phyloP scores from a whole-genome alignment of 2,113 vertebrate species.

The Piprites chloris region DNA sequence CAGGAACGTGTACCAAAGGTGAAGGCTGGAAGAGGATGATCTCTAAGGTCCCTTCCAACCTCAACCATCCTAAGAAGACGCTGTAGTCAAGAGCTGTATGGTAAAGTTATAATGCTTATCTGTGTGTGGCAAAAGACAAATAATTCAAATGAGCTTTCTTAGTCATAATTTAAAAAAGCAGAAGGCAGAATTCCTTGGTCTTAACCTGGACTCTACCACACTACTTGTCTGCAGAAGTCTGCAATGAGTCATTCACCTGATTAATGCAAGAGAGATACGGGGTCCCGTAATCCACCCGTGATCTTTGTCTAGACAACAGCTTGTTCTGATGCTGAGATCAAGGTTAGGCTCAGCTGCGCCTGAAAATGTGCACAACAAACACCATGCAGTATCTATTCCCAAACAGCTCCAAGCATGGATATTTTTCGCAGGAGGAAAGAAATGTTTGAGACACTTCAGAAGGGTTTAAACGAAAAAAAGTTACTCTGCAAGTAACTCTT shows the following conservation, averaged over 20 bases:
- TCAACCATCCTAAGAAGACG: background rate
- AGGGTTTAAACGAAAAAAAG: background rate
- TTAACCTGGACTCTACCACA: background rate
- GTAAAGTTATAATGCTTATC: background rate
- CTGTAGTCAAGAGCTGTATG: background rate
- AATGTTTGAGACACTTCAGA: background rate
- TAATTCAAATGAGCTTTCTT: slow-evolving; percentile 43
- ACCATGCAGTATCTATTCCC: background rate
- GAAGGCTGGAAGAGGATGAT: background rate
- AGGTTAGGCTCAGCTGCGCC: background rate
- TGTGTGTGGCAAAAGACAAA: slow-evolving; percentile 27
- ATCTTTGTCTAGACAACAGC: slow-evolving; percentile 4
- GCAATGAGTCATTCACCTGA: slow-evolving; percentile 15
- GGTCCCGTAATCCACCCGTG: background rate
- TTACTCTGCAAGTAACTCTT: background rate
- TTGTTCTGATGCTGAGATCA: background rate
- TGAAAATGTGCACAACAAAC: background rate
- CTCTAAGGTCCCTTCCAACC: background rate
- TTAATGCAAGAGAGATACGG: background rate
- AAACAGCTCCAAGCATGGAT: background rate
- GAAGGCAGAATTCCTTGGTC: background rate
- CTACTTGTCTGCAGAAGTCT: background rate
- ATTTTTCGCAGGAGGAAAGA: background rate
- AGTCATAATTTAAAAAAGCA: slow-evolving; percentile 33
- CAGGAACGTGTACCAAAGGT: background rate